Evolutionary conservation across 2,113 vertebrate genomes (phyloP).

Genomic region (Pongo pygmaeus): DNA sequence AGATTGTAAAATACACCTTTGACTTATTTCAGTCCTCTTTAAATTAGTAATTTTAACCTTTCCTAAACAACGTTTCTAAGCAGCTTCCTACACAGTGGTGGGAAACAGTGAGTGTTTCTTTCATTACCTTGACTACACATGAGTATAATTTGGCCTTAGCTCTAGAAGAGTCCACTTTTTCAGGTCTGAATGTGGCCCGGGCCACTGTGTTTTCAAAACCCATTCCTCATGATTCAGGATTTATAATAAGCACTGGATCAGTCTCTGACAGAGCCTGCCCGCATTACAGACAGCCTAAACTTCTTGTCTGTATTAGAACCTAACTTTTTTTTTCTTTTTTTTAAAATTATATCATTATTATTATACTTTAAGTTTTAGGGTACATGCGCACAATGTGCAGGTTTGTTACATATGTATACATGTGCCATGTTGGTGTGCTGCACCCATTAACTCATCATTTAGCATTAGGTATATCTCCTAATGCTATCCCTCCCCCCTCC

Average conservation of each 20-base stretch:
- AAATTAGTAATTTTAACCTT: neutral
- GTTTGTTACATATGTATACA: too few relatives aligned
- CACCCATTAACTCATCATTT: too few relatives aligned
- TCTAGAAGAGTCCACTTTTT: neutral
- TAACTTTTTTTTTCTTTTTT: neutral
- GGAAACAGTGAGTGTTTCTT: neutral
- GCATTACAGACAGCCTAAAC: neutral
- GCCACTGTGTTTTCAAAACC: neutral
- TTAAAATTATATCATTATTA: too few relatives aligned
- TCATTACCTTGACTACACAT: neutral
- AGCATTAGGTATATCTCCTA: too few relatives aligned
- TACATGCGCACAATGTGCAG: too few relatives aligned
- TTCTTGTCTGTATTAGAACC: neutral
- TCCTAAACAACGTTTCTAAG: neutral
- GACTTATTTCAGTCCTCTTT: neutral
- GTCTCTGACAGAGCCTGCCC: neutral
- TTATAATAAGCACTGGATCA: neutral
- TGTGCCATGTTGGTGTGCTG: too few relatives aligned
- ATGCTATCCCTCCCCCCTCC: too few relatives aligned
- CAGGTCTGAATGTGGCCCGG: neutral
- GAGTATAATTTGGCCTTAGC: neutral
- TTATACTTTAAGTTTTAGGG: too few relatives aligned
- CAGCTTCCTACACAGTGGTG: neutral
- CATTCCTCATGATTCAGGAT: neutral
- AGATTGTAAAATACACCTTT: neutral